Evolutionary conservation across 2,113 vertebrate species (phyloP).

Genomic region (Callospermophilus lateralis): DNA sequence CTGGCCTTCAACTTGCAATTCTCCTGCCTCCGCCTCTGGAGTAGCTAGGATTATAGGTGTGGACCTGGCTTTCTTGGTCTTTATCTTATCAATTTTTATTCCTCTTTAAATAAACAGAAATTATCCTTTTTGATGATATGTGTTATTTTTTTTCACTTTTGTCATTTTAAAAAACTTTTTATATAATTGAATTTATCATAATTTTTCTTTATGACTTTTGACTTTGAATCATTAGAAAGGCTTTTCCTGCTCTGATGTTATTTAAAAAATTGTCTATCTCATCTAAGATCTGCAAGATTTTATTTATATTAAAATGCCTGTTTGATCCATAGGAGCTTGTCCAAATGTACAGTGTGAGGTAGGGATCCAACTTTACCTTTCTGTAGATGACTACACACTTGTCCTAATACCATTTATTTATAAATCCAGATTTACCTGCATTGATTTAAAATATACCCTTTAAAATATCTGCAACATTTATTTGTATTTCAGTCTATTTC

Average conservation of each 20-base stretch:
- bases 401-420: not conserved
- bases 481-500: conserved; percentile 8
- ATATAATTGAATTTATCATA: not conserved
- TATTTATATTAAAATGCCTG: not conserved
- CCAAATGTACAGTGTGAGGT: not conserved
- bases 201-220: conserved; percentile 7
- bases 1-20: too few relatives aligned
- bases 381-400: not conserved
- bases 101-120: not conserved
- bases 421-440: conserved; percentile 20
- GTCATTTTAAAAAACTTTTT: not conserved
- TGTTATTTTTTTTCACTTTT: not conserved
- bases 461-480: not conserved
- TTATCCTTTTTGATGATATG: conserved; percentile 15
- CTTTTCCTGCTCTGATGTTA: not conserved
- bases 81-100: conserved; percentile 38
- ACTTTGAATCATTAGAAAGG: conserved; percentile 31
- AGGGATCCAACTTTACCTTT: conserved; percentile 22
- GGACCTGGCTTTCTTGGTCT: not conserved
- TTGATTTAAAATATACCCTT: conserved; percentile 16
- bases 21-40: too few relatives aligned
- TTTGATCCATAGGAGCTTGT: not conserved
- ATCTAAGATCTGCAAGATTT: conserved; percentile 14
- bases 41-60: too few relatives aligned
- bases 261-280: not conserved